Conservation (phyloP, 2,888 invertebrate species). For the Pachydiplax longipennis region DNA sequence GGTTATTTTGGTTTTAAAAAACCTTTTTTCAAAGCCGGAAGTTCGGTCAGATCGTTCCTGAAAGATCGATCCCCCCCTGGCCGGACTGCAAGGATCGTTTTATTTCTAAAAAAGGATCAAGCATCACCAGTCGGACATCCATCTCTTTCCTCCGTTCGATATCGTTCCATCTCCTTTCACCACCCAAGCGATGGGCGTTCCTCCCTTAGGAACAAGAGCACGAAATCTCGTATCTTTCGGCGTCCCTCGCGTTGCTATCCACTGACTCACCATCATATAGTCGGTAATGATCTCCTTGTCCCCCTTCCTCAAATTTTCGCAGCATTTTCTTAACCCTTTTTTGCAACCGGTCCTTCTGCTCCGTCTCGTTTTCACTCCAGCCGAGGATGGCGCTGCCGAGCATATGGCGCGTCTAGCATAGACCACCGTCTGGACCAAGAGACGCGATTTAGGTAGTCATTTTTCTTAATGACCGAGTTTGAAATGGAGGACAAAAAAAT, state of each 20-base stretch:
- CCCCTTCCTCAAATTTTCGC: neutral
- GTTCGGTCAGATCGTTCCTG: neutral
- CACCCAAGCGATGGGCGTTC: neutral
- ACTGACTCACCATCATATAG: neutral
- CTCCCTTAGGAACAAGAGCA: neutral
- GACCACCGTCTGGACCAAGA: neutral
- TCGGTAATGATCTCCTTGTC: neutral
- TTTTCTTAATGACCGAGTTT: neutral
- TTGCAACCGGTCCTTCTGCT: neutral
- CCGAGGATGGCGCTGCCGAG: neutral
- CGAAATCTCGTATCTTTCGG: neutral
- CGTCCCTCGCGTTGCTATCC: neutral
- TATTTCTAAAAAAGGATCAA: neutral
- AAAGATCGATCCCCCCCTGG: neutral
- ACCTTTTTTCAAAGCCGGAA: too few species aligned
- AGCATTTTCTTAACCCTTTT: neutral
- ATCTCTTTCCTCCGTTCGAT: neutral
- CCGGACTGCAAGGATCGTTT: neutral
- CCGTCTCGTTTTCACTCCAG: neutral
- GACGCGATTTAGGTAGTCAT: neutral
- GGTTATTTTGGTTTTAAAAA: too few species aligned
- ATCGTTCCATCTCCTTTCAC: neutral
- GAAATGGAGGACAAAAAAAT: neutral
- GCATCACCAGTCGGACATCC: neutral
- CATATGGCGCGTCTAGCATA: neutral